Base-by-base conservation (phyloP, 2,797 vertebrate species). In the Sandelia bainsii region DNA sequence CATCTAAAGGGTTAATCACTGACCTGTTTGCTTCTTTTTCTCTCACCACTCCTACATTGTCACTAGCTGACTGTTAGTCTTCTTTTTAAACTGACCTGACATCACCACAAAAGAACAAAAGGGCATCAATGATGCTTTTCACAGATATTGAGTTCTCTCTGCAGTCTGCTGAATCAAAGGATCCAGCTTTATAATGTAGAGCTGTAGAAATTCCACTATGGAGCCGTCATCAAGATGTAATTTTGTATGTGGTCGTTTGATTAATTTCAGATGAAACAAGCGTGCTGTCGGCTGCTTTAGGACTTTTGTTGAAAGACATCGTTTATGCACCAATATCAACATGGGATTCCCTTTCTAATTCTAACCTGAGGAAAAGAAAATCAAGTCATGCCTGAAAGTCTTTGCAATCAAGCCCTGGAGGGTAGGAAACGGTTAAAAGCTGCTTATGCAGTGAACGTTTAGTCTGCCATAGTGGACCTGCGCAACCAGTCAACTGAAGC, bases 381-480 rank as follows among this genome's bases (percentile, higher is more conserved):
- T 75, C 27, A 40, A 62, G 17, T 57, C 48, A 3, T 37, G 42
- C 34, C 10, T 20, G 10, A 45, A 25, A 9, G 54, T 40, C 8
- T 58, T 34, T 49, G 39, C 51, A 7, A 7, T 16, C 3, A 1
- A 54, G 48, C 64, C 48, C 45, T 3, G 62, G 48, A 17, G 79
- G 85, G 39, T 11, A 80, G 82, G 78, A 89, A 90, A 84, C 3
- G 0, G 87, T 89, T 90, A 88, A 91, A 79, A 68, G 58, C 62
- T 78, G 69, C 69, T 54, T 68, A 27, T 66, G 62, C 79, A 80
- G 61, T 2, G 53, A 81, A 75, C 57, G 39, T 81, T 84, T 65
- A 57, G 82, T 81, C 68, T 79, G 82, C 75, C 80, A 68, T 64
- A 79, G 70, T 57, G 83, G 86, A 89, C 75, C 79, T 61, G 69